Percentiles rank a stretch among this genome's conserved stretches.
phyloP scores from a whole-genome alignment of 2,888 invertebrate species.

The Neria commutata region DNA sequence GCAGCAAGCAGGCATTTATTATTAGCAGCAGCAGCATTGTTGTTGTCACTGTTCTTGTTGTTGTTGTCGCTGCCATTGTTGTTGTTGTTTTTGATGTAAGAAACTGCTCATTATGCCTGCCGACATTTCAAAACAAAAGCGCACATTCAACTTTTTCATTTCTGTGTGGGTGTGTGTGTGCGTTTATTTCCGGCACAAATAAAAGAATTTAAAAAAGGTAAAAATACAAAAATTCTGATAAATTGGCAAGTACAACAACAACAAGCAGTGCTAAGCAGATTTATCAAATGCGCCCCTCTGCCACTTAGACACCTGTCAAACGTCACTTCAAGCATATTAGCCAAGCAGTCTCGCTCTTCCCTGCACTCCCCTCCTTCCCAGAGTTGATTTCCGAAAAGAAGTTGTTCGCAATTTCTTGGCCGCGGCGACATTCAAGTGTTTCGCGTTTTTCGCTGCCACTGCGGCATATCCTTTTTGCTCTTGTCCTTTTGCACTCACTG shows the following conservation, averaged over 20 bases:
- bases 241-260: neutral
- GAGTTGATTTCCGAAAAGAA: no score
- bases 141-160: no score
- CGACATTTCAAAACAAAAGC: constrained; percentile 6
- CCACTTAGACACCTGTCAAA: constrained; percentile 8
- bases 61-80: neutral
- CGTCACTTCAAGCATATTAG: no score
- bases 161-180: neutral
- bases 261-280: neutral
- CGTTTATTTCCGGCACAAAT: neutral
- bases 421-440: no score
- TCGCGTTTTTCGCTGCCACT: no score
- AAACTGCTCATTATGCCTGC: constrained; percentile 7
- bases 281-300: neutral
- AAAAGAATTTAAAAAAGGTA: neutral
- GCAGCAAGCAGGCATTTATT: constrained; percentile 13
- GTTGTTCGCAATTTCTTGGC: no score
- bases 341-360: no score
- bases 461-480: no score
- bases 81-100: neutral
- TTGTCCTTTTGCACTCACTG: no score
- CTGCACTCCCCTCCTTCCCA: no score
- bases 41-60: constrained; percentile 5
- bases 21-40: constrained; percentile 3
- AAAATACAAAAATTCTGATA: neutral